Evolutionary conservation across 2,113 vertebrate genomes (phyloP).

Genomic region (Pterocles burchelli): DNA sequence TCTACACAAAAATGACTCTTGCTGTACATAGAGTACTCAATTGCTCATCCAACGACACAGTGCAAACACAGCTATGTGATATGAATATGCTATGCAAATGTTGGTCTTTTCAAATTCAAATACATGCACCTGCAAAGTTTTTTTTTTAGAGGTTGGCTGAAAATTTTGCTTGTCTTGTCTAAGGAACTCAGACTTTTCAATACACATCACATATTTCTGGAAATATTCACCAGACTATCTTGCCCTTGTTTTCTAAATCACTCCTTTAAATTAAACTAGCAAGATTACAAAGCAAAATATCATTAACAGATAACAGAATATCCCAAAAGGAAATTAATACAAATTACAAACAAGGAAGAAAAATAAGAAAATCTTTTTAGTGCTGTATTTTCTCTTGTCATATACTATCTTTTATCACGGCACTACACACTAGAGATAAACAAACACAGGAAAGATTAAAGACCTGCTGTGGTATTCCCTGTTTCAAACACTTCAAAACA

Average conservation of each 20-base stretch:
- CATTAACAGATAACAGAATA: neutral
- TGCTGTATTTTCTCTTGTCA: neutral
- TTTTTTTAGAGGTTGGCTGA: neutral
- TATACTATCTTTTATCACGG: neutral
- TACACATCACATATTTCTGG: neutral
- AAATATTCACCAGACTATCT: neutral
- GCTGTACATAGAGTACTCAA: neutral
- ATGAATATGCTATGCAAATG: slow-evolving; percentile 2
- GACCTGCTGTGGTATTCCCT: neutral
- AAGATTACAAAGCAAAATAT: neutral
- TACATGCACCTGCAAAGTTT: neutral
- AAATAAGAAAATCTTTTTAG: neutral
- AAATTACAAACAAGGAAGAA: neutral
- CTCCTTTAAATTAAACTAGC: neutral
- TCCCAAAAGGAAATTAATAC: neutral
- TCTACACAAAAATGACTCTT: neutral
- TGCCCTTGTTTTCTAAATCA: neutral
- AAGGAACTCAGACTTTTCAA: neutral
- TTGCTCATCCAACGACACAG: neutral
- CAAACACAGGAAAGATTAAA: neutral
- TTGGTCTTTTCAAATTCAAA: neutral
- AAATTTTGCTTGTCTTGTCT: neutral
- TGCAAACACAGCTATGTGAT: neutral
- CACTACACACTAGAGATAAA: neutral
- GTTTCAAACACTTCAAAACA: neutral